Base-by-base conservation (phyloP, 2,888 invertebrate species). In the Tribolium freemani region DNA sequence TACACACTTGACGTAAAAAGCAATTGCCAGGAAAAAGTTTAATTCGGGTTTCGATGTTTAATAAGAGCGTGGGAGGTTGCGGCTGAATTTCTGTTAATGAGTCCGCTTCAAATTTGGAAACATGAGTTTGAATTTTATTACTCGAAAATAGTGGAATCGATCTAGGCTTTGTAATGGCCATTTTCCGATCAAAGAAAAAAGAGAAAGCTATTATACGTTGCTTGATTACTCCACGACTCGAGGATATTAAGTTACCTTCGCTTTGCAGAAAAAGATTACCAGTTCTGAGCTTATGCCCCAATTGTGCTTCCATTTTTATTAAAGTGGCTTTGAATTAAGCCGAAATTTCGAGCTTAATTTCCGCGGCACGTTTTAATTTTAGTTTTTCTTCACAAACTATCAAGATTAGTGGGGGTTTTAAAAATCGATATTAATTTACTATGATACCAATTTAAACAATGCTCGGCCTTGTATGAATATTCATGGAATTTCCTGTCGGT, bases 161-260 rank as follows among this genome's bases (percentile, higher is more conserved):
- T 16, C 16, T 16, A 16, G 64, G 57, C 38, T 71, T 51, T 50
- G 66, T 71, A 71, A 66, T 66, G 53, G 71, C 68, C 63, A 63
- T 57, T 72, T 64, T 46, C 56, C 58, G 73, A 69, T 73, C 73
- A 73, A 73, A 69, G 72, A 58, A 64, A 69, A 60, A 51, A 46
- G 51, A 71, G 26, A 73, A 73, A 63, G 58, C 72, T 63, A 72
- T 72, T 72, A 72, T 61, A 61, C 68, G 69, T 64, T 78, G 80
- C 79, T 76, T 81, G 81, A 81, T 79, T 81, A 79, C 79, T 75
- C 76, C 75, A 77, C 71, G 74, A 77, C 79, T 76, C 76, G 75
- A 75, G 75, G 78, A 78, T 79, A 80, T 79, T 80, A 79, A 79
- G 77, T 79, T 80, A 80, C 79, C 78, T 76, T 72, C 68, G 73